Evolutionary conservation across 35 echinoderm and acorn worm genomes (phyloP).

Genomic region (Ophiothrix spiculata): DNA sequence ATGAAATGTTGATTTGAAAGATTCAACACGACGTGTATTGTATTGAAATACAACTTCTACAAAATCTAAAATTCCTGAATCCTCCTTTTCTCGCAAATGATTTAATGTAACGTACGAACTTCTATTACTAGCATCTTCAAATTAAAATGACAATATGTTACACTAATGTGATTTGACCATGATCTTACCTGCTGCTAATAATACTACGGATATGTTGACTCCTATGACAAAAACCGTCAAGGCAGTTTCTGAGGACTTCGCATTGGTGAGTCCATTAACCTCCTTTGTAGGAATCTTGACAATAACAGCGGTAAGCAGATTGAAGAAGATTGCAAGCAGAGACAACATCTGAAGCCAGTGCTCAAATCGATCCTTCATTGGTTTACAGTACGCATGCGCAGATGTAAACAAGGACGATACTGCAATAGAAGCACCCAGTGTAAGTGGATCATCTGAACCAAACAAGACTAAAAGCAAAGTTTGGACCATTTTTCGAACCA

Average conservation of each 20-base stretch:
- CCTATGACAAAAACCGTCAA: background rate
- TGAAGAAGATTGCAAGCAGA: background rate
- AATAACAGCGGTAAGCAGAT: constrained; percentile 4
- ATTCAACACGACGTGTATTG: too few species aligned
- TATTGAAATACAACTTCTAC: too few species aligned
- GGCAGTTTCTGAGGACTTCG: background rate
- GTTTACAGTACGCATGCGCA: constrained; percentile 29
- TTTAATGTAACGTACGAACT: too few species aligned
- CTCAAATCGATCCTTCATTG: constrained; percentile 41
- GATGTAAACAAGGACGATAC: constrained; percentile 33
- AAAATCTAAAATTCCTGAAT: too few species aligned
- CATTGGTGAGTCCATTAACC: background rate
- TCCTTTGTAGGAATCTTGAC: background rate
- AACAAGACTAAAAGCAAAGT: constrained; percentile 34
- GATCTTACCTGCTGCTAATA: too few species aligned
- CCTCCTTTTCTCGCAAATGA: too few species aligned
- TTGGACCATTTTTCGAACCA: constrained; percentile 33
- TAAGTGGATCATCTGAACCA: constrained; percentile 34
- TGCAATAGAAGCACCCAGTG: constrained; percentile 5
- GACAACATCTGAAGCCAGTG: constrained; percentile 56
- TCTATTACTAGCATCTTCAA: too few species aligned
- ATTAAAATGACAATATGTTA: too few species aligned
- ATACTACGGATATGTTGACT: background rate
- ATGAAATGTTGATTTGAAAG: too few species aligned
- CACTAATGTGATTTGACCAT: too few species aligned